phyloP scores from a whole-genome alignment of 2,113 vertebrate species.

The Mormyrus iriodes region DNA sequence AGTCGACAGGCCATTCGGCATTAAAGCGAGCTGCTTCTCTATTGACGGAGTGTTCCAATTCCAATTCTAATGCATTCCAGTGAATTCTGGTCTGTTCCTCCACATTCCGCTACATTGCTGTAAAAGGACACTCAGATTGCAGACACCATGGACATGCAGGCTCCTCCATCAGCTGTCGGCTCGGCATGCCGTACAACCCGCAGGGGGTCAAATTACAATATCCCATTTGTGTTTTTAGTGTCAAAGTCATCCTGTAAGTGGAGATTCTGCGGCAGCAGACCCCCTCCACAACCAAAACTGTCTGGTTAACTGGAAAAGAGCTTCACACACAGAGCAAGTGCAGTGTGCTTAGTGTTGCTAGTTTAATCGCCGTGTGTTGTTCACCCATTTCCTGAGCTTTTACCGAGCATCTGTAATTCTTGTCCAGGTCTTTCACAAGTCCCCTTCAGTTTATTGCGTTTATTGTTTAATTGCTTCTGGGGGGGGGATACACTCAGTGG shows the following conservation, averaged over 20 bases:
- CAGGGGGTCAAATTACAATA: slow-evolving; percentile 41
- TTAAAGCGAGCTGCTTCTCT: neutral
- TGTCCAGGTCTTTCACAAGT: neutral
- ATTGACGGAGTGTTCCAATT: neutral
- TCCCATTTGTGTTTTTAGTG: slow-evolving; percentile 51
- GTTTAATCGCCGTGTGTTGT: neutral
- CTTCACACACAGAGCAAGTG: neutral
- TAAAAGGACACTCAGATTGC: slow-evolving; percentile 3
- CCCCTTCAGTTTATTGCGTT: neutral
- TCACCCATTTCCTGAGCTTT: neutral
- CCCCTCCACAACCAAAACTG: neutral
- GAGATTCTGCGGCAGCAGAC: neutral
- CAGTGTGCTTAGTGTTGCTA: neutral
- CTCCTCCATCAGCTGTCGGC: slow-evolving; percentile 22
- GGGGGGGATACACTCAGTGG: neutral
- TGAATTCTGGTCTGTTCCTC: neutral
- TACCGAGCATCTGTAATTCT: neutral
- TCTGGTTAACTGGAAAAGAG: neutral
- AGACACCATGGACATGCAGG: neutral
- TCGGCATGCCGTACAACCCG: slow-evolving; percentile 31
- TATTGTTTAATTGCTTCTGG: neutral
- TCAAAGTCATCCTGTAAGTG: slow-evolving; percentile 45
- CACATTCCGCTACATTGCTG: neutral
- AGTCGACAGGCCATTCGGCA: neutral
- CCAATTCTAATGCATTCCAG: neutral